Conservation (phyloP, 2,113 vertebrate genomes). For the Numenius arquata region DNA sequence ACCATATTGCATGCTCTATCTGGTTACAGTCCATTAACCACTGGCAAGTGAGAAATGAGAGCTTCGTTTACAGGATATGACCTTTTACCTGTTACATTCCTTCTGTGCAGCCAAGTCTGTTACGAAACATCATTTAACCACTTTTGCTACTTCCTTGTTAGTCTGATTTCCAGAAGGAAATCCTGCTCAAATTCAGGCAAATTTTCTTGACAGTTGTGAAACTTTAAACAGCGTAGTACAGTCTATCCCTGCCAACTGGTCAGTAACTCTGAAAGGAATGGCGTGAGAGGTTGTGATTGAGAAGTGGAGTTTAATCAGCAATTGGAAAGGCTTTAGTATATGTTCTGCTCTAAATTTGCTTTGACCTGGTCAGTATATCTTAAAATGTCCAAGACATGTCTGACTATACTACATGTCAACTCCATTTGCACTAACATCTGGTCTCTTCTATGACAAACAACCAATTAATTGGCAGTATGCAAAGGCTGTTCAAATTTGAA, state of each 20-base stretch:
- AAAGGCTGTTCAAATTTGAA: background rate
- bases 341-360: background rate
- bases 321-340: background rate
- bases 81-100: background rate
- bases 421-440: background rate
- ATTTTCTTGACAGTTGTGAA: conserved; percentile 45
- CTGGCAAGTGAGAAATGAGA: background rate
- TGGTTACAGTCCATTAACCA: background rate
- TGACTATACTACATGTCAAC: background rate
- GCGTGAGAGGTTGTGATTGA: background rate
- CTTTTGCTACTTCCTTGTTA: conserved; percentile 11
- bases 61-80: background rate
- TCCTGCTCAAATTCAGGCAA: conserved; percentile 1
- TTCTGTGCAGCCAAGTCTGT: background rate
- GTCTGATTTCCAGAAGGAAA: conserved; percentile 38
- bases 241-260: background rate
- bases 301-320: background rate
- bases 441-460: background rate
- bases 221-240: background rate
- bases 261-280: background rate
- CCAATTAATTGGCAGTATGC: background rate
- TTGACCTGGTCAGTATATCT: background rate
- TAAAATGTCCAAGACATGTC: background rate
- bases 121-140: conserved; percentile 12
- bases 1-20: background rate